phyloP scores from a whole-genome alignment of 2,113 vertebrate species.

The Oreotrochilus melanogaster region DNA sequence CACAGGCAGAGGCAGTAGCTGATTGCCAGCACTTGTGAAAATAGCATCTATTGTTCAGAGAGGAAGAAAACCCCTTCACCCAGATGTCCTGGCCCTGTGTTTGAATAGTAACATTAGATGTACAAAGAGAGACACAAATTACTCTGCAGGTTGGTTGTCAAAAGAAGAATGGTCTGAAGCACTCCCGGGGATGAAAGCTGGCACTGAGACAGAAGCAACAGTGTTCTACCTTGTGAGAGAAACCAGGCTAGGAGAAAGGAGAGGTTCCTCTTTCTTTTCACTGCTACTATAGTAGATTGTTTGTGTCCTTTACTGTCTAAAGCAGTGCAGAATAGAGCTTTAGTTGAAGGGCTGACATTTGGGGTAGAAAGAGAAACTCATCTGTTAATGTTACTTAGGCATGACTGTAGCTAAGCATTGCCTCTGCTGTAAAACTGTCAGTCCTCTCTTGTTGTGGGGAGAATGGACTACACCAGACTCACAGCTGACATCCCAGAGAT shows the following conservation, averaged over 20 bases:
- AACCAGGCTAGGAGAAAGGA: not conserved
- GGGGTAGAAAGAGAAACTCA: not conserved
- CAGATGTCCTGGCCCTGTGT: not conserved
- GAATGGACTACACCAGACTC: not conserved
- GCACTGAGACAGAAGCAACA: not conserved
- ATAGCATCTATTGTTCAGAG: not conserved
- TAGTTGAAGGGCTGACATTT: not conserved
- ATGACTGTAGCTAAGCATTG: not conserved
- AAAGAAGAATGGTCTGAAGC: conserved; percentile 4
- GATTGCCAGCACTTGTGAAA: not conserved
- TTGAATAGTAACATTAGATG: conserved; percentile 28
- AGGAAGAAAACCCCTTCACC: not conserved
- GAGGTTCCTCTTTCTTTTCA: not conserved
- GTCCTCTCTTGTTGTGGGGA: not conserved
- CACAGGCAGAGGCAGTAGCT: not conserved
- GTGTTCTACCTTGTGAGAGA: not conserved
- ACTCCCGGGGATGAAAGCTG: not conserved
- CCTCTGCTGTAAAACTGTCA: not conserved
- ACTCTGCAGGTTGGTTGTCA: conserved; percentile 4
- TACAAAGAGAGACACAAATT: conserved; percentile 31
- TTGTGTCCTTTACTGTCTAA: not conserved
- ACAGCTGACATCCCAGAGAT: not conserved
- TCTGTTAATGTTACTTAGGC: not conserved
- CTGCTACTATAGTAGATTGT: not conserved
- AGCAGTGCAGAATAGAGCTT: not conserved